A percentile compares a stretch with the other conserved stretches of the same genome.
Conservation (phyloP, 2,888 invertebrate species). For the Apoda limacodes region DNA sequence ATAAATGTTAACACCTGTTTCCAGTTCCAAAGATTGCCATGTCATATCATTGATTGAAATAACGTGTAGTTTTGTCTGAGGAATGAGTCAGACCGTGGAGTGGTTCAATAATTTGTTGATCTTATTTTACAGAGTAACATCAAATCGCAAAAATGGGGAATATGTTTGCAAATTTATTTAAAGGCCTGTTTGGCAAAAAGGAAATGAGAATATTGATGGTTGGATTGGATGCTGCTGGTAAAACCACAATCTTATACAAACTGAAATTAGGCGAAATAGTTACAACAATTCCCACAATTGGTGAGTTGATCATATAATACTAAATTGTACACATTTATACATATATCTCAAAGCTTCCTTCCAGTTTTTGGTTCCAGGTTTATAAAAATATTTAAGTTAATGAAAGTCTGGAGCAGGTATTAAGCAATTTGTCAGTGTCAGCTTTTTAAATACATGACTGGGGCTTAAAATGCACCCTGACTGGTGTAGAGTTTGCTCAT, state of each 20-base stretch:
- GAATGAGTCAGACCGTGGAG: slow-evolving; percentile 58
- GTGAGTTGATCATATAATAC: slow-evolving; percentile 67
- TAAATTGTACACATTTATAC: not conserved
- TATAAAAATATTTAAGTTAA: no score
- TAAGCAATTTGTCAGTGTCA: no score
- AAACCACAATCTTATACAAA: slow-evolving; percentile 99
- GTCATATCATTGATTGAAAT: slow-evolving; percentile 67
- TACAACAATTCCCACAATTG: slow-evolving; percentile 99
- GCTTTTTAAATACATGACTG: no score
- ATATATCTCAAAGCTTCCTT: no score
- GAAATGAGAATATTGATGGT: slow-evolving; percentile 99
- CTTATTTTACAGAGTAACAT: slow-evolving; percentile 59
- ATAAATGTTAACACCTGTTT: slow-evolving; percentile 25
- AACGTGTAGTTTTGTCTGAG: slow-evolving; percentile 39
- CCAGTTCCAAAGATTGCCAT: slow-evolving; percentile 55
- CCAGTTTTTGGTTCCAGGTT: no score
- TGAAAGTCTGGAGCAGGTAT: no score
- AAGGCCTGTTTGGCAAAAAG: slow-evolving; percentile 99
- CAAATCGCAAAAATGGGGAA: slow-evolving; percentile 90
- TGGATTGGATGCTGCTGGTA: slow-evolving; percentile 99
- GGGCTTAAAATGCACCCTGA: no score
- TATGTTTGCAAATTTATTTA: slow-evolving; percentile 96
- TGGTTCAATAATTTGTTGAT: slow-evolving; percentile 29
- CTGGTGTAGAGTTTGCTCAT: no score
- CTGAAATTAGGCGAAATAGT: slow-evolving; percentile 99